These are phyloP conservation scores for Calyptommatus sinebrachiatus DNA, from an alignment of 2,113 vertebrate genomes.

Conservation along the genomic window DNA sequence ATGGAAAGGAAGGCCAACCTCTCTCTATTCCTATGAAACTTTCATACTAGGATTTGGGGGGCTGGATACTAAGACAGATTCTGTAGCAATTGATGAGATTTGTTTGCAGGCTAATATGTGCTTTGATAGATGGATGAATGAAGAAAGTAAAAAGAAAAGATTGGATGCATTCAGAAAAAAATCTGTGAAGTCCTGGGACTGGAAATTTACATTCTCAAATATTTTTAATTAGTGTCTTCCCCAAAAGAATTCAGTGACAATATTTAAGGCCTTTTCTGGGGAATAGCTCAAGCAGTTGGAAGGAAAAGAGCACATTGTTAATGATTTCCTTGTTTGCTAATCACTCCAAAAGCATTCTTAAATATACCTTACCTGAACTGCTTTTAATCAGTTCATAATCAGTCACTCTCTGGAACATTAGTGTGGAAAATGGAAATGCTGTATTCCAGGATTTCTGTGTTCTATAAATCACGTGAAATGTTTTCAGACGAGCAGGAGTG, in stretches of 20 bases:
- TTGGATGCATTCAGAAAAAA: not conserved
- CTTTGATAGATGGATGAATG: not conserved
- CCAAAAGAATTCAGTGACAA: not conserved
- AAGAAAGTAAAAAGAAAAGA: not conserved
- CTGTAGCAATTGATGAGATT: not conserved
- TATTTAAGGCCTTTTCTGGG: not conserved
- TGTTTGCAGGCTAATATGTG: not conserved
- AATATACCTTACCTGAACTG: no score
- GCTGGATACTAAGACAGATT: conserved; percentile 2
- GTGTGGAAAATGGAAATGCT: no score
- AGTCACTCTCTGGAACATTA: no score
- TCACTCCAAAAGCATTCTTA: no score
- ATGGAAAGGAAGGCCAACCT: conserved; percentile 55
- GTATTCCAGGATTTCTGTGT: no score
- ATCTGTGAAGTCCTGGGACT: conserved; percentile 34
- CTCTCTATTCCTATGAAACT: conserved; percentile 47
- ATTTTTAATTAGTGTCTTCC: not conserved
- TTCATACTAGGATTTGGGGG: conserved; percentile 33
- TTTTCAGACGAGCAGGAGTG: no score
- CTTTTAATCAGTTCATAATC: no score
- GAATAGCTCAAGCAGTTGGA: no score
- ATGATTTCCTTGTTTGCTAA: no score
- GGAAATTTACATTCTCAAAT: not conserved
- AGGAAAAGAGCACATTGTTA: no score
- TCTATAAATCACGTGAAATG: no score